Base-by-base conservation (phyloP, 1,140 invertebrate genomes). In the Drosophila arizonae region DNA sequence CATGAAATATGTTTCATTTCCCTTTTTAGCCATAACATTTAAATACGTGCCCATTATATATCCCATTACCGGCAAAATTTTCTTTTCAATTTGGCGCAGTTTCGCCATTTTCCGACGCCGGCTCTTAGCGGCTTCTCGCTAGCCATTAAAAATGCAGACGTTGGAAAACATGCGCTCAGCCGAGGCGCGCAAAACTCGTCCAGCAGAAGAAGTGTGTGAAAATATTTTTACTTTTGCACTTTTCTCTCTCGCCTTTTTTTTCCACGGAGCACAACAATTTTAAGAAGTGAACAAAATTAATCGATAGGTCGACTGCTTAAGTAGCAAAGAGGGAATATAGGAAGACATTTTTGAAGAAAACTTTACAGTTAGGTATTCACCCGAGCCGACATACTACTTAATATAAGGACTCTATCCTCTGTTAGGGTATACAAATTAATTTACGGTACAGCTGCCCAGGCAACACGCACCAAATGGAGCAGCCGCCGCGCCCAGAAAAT, bases 221-320 rank as follows among this genome's bases (percentile, higher is more conserved):
- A 72, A 76, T 72, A 76, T 75, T 77, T 77, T 81, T 64, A 51
- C 61, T 76, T 76, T 67, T 48, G 24, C 67, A 54, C 9, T 15
- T 17, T 10, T 43, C 10, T n/a, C n/a, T 43, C 10, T 43, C 41
- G 4, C 33, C 13, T 17, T 21, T 21, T 79, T 61, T 55, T 36
- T 50, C 39, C 6, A 45, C 60, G 62, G 41, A 78, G 51, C 58
- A 64, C 43, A 72, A 70, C 60, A 79, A 79, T 66, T 76, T 84
- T 62, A 84, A 85, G 64, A 65, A 72, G 56, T 60, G 60, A 13
- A 65, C 26, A 26, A 10, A 3, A 10, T 28, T 6, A 2, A 39
- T 11, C 3, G 3, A 0, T 4, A 3, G n/a, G 24, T 4, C 48
- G 43, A 50, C 51, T 5, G 1, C 0, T 5, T 24, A 30, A 52